Percentiles rank a stretch among this genome's conserved stretches.
phyloP scores from a whole-genome alignment of 2,888 invertebrate species.

The Resseliella maxima region DNA sequence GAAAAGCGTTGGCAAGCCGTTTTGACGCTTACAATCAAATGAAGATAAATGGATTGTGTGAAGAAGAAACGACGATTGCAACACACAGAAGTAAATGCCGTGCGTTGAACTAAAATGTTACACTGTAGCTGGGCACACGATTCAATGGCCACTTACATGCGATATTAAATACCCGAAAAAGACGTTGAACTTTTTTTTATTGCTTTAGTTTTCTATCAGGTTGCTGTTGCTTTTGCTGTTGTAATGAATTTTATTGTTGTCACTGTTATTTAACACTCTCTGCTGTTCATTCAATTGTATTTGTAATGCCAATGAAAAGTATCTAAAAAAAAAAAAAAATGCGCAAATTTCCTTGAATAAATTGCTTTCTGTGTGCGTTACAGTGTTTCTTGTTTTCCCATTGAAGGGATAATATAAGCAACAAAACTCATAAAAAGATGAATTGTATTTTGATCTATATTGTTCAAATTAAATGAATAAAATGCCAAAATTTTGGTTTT shows the following conservation, averaged over 20 bases:
- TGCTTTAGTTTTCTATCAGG: conserved; percentile 7
- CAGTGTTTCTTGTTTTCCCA: neutral
- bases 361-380: neutral
- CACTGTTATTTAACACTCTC: neutral
- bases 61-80: neutral
- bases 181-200: neutral
- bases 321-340: no score
- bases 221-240: no score
- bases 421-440: neutral
- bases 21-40: conserved; percentile 23
- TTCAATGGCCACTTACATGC: conserved; percentile 46
- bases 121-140: conserved; percentile 18
- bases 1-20: conserved; percentile 17
- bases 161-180: conserved; percentile 35
- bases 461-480: neutral
- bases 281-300: neutral
- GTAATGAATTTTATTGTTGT: conserved; percentile 21
- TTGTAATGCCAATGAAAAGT: neutral
- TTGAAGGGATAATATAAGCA: neutral
- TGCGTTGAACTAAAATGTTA: neutral
- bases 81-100: neutral
- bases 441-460: neutral
- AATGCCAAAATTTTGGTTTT: neutral
- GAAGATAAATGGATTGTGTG: conserved; percentile 9
- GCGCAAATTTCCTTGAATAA: no score